Percentiles rank a stretch among this genome's conserved stretches.
Conservation (phyloP, 37 sponge, comb jelly and placozoan species). For the Theonella swinhoei region DNA sequence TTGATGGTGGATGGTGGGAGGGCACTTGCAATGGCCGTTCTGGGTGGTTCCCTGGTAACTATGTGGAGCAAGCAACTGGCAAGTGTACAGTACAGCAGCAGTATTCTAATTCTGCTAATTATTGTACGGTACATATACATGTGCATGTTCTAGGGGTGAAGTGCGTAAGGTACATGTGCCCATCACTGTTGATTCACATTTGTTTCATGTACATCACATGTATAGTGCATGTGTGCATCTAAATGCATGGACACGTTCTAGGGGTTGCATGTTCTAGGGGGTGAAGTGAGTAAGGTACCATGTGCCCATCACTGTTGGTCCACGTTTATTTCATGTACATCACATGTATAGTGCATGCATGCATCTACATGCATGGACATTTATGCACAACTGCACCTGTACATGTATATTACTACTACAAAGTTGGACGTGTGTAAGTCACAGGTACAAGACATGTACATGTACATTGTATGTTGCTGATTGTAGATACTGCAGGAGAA, state of each 20-base stretch:
- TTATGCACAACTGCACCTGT: no score
- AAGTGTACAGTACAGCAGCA: constrained; percentile 36
- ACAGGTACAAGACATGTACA: not conserved
- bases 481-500: not conserved
- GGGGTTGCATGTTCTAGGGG: no score
- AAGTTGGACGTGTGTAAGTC: no score
- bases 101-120: not conserved
- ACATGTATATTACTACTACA: no score
- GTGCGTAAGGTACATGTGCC: not conserved
- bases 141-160: not conserved
- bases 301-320: no score
- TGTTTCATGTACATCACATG: not conserved
- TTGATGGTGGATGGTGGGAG: constrained; percentile 98
- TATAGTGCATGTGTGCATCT: not conserved
- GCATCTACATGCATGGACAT: no score
- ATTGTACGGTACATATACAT: not conserved
- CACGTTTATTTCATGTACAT: no score
- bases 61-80: constrained; percentile 61
- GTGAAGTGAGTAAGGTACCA: no score
- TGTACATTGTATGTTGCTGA: not conserved
- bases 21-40: constrained; percentile 65
- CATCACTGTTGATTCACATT: not conserved
- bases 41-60: constrained; percentile 97
- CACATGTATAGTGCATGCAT: no score
- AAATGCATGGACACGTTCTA: no score